Base-by-base conservation (phyloP, 2,113 vertebrate genomes). In the Campylomormyrus tamandua region DNA sequence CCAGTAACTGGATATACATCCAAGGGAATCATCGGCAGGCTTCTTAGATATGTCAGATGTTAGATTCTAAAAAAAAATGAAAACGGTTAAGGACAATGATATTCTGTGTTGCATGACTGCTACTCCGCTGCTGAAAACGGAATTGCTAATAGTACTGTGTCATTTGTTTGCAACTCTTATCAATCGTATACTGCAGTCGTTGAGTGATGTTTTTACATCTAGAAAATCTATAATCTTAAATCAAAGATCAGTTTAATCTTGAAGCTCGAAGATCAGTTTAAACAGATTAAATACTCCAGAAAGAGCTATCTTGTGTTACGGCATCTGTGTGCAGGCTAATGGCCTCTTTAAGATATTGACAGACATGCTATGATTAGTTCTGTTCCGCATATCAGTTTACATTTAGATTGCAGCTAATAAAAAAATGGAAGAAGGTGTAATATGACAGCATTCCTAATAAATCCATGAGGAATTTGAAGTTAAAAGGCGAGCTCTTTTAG, bases 401-500 rank as follows among this genome's bases (percentile, higher is more conserved):
- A 27, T 84, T 84, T 24, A 48, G 83, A 24, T 80, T 80, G 8
- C 45, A 84, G 83, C 74, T 42, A 84, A 48, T 84, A 21, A 84
- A 84, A 84, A 84, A 84, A 84, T 48, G 39, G 3, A 48, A 48
- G 21, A 45, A 24, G 8, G 27, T 52, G n/a, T n/a, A 13, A 52
- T 13, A 49, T 52, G 17, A 52, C 46, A 52, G 27, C 11, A 35
- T 58, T 88, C 19, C 17, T 31, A 17, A 62, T 62, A 24, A 46
- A 24, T 4, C 21, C 21, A 31, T 19, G 9, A 42, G 56, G 53
- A 62, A 66, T 13, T 3, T 52, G 39, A 31, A 24, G 74, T 39
- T 86, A 70, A 89, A 86, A 52, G 19, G 48, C 49, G 90, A 91
- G 90, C 88, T 42, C 45, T 91, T 92, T 87, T 58, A 91, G 53